These are phyloP conservation scores for Gadus macrocephalus DNA, from an alignment of 2,113 vertebrate species.

Conservation along the genomic window DNA sequence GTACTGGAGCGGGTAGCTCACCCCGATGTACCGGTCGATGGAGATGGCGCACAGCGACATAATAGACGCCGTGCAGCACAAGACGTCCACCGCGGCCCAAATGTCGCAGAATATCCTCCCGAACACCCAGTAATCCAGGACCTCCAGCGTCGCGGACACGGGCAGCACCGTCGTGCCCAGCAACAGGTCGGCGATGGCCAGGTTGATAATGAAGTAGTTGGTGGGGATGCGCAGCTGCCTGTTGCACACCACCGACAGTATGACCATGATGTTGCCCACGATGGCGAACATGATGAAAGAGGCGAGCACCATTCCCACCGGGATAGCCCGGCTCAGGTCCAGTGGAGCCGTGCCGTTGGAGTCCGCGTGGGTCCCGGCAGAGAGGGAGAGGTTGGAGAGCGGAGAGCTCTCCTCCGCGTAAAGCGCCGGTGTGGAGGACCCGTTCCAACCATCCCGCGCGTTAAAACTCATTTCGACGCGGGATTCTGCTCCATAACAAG, in stretches of 20 bases:
- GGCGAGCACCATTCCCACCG: slow-evolving; percentile 14
- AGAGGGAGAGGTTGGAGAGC: neutral
- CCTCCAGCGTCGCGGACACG: slow-evolving; percentile 25
- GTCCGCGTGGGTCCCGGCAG: neutral
- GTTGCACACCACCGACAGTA: slow-evolving; percentile 28
- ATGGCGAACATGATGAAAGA: slow-evolving; percentile 31
- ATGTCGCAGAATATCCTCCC: slow-evolving; percentile 33
- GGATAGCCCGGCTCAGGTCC: slow-evolving; percentile 18
- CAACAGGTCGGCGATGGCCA: slow-evolving; percentile 31
- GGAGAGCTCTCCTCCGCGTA: neutral
- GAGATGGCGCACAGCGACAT: slow-evolving; percentile 32
- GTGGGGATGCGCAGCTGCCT: slow-evolving; percentile 27
- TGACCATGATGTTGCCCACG: slow-evolving; percentile 29
- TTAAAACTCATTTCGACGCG: slow-evolving; percentile 15
- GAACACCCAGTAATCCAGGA: slow-evolving; percentile 31
- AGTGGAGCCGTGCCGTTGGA: neutral
- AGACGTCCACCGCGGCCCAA: slow-evolving; percentile 34
- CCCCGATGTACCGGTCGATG: slow-evolving; percentile 32
- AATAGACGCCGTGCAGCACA: slow-evolving; percentile 34
- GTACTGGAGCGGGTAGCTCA: slow-evolving; percentile 30
- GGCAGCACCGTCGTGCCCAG: slow-evolving; percentile 28
- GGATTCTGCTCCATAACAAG: neutral
- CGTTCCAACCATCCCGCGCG: slow-evolving; percentile 6
- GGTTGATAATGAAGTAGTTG: slow-evolving; percentile 38
- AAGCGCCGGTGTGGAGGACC: neutral